phyloP scores from a whole-genome alignment of 2,113 vertebrate genomes.

The Rhadina sibilatrix region DNA sequence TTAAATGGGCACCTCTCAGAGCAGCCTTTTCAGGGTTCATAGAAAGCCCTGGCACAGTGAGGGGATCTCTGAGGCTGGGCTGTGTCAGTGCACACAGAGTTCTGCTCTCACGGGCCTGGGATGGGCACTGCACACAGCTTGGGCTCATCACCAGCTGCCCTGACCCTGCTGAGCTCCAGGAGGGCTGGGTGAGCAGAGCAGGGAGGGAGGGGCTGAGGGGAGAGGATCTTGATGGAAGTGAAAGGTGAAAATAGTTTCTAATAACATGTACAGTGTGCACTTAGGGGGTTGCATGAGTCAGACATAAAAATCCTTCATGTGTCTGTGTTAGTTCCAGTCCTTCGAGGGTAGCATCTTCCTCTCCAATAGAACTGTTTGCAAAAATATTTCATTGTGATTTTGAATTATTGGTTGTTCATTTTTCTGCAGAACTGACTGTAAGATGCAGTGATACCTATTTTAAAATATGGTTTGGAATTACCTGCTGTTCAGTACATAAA shows the following conservation, averaged over 20 bases:
- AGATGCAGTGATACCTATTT: background rate
- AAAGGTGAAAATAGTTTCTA: background rate
- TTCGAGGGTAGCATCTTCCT: background rate
- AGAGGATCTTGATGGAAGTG: background rate
- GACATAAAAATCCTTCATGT: fast-evolving
- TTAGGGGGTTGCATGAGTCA: background rate
- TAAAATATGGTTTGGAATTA: background rate
- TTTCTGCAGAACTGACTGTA: background rate
- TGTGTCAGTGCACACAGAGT: background rate
- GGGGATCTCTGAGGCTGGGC: fast-evolving
- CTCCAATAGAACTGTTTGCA: background rate
- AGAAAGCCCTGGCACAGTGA: background rate
- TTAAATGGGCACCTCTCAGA: background rate
- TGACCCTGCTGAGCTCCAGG: background rate
- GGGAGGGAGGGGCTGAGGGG: background rate
- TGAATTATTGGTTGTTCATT: background rate
- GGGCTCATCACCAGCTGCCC: too few relatives aligned
- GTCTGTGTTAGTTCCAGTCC: background rate
- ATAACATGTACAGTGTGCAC: fast-evolving
- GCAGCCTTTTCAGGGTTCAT: background rate
- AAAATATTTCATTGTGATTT: background rate
- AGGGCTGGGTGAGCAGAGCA: too few relatives aligned
- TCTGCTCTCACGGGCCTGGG: background rate
- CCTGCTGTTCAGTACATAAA: background rate
- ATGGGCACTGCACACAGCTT: too few relatives aligned